Evolutionary conservation across 2,888 invertebrate species (phyloP).

Genomic region (Reticulitermes lucifugus): DNA sequence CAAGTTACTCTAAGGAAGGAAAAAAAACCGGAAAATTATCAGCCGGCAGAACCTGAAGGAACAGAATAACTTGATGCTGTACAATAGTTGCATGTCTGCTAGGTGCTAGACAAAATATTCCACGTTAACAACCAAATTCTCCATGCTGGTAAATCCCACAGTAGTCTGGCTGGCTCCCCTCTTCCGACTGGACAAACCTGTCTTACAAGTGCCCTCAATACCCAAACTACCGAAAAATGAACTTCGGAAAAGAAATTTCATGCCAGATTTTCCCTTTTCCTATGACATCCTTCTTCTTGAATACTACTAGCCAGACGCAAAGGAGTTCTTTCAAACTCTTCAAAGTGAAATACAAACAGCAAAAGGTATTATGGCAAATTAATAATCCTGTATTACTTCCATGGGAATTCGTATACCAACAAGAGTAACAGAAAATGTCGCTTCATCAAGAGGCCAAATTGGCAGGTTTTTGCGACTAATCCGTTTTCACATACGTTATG

Average conservation of each 20-base stretch:
- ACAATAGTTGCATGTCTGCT: slow-evolving; percentile 2
- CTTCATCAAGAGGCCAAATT: too few species aligned
- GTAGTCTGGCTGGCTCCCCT: slow-evolving; percentile 9
- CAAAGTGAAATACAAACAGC: too few species aligned
- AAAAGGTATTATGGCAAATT: too few species aligned
- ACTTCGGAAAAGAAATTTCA: slow-evolving; percentile 35
- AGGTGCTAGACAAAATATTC: slow-evolving; percentile 37
- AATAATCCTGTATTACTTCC: too few species aligned
- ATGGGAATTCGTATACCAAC: too few species aligned
- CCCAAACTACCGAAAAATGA: slow-evolving; percentile 27
- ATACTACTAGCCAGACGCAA: too few species aligned
- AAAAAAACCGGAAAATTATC: slow-evolving; percentile 37
- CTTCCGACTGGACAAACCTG: slow-evolving; percentile 20
- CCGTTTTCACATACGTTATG: too few species aligned
- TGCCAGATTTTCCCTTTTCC: slow-evolving; percentile 28
- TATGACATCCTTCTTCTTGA: not conserved
- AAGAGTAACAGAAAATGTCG: too few species aligned
- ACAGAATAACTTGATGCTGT: slow-evolving; percentile 10
- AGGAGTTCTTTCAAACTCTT: too few species aligned
- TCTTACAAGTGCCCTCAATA: slow-evolving; percentile 15
- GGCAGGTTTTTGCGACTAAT: too few species aligned
- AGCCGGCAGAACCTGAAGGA: not conserved
- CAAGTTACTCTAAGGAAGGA: not conserved
- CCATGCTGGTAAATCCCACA: slow-evolving; percentile 41
- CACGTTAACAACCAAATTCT: slow-evolving; percentile 40